Conservation (phyloP, 2,888 invertebrate species). For the Drosophila infuscata region DNA sequence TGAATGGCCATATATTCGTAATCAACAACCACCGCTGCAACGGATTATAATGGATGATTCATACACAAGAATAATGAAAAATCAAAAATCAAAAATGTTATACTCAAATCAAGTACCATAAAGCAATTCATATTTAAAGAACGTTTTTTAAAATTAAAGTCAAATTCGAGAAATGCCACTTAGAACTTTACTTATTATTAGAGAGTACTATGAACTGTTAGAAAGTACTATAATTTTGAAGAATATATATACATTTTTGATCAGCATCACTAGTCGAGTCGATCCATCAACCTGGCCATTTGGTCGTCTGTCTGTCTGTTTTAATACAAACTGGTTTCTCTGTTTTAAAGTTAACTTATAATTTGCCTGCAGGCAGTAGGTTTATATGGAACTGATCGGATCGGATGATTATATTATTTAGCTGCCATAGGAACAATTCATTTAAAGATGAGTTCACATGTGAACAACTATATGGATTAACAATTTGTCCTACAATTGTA, state of each 20-base stretch:
- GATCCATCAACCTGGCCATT: not conserved
- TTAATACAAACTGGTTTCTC: not conserved
- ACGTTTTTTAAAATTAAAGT: not conserved
- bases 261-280: not conserved
- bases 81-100: not conserved
- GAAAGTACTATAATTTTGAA: not conserved
- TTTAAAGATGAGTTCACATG: not conserved
- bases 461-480: not conserved
- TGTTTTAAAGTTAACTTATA: not conserved
- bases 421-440: not conserved
- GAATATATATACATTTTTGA: not conserved
- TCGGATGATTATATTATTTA: not conserved
- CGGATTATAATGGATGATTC: not conserved
- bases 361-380: not conserved
- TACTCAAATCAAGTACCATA: not conserved
- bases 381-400: not conserved
- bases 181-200: not conserved
- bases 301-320: not conserved
- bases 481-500: not conserved
- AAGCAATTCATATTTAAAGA: not conserved
- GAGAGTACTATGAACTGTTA: not conserved
- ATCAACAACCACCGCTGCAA: conserved; percentile 89
- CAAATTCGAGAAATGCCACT: not conserved
- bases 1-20: conserved; percentile 88
- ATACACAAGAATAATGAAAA: too few relatives aligned